These are phyloP conservation scores for Acanthacorydalis orientalis DNA, from an alignment of 2,888 invertebrate species.

Conservation along the genomic window DNA sequence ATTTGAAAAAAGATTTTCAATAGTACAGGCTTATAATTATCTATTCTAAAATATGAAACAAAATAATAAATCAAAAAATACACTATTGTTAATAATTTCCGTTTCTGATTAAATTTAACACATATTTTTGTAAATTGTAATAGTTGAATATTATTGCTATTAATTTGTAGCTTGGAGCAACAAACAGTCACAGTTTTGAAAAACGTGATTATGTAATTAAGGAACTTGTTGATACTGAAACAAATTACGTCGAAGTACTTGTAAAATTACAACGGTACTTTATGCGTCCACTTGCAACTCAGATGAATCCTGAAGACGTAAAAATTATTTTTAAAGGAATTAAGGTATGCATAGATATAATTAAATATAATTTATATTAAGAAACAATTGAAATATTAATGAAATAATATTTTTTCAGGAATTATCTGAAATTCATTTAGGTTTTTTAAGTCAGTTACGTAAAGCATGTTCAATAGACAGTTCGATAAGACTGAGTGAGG, in stretches of 20 bases:
- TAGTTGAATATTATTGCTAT: no score
- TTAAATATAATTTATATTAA: background rate
- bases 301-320: conserved; percentile 58
- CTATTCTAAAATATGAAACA: no score
- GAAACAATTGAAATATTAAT: background rate
- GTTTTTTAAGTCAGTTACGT: conserved; percentile 64
- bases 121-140: no score
- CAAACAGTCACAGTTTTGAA: conserved; percentile 44
- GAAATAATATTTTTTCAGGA: conserved; percentile 34
- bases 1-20: no score
- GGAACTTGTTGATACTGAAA: conserved; percentile 92
- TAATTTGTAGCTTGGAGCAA: conserved; percentile 29
- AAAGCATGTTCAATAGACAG: conserved; percentile 49
- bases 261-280: conserved; percentile 68
- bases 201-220: conserved; percentile 86
- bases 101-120: no score
- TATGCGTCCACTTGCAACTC: conserved; percentile 53
- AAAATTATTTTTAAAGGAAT: conserved; percentile 79
- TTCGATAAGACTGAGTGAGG: conserved; percentile 50
- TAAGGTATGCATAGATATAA: conserved; percentile 38
- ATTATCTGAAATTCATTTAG: conserved; percentile 70
- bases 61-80: no score
- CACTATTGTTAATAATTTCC: no score
- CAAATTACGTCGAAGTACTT: conserved; percentile 89
- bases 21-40: no score